Percentiles rank a stretch among this genome's conserved stretches.
Evolutionary conservation across 1,140 invertebrate genomes (phyloP).

Genomic region (Bombus pyrosoma): DNA sequence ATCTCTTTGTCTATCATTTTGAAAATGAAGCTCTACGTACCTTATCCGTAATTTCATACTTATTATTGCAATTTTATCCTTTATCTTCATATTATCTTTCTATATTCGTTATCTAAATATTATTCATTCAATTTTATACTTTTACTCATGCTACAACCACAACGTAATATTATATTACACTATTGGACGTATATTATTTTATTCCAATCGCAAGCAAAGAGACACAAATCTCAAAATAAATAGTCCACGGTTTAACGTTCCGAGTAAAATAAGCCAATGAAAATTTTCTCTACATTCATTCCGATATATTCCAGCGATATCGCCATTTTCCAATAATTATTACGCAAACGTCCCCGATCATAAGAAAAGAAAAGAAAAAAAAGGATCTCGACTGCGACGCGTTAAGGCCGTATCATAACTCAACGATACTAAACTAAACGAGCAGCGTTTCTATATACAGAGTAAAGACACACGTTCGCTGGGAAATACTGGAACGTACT

Average conservation of each 20-base stretch:
- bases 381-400: neutral
- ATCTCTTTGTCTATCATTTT: neutral
- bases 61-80: neutral
- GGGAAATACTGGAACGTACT: neutral
- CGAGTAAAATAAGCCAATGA: neutral
- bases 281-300: neutral
- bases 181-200: neutral
- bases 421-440: slow-evolving; percentile 19
- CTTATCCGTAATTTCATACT: neutral
- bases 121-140: neutral
- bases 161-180: too few species aligned
- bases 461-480: neutral
- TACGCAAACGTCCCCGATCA: neutral
- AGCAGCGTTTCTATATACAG: neutral
- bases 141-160: neutral
- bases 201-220: neutral
- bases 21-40: neutral
- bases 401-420: slow-evolving; percentile 26
- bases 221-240: neutral
- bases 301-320: neutral
- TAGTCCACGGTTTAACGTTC: neutral
- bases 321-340: neutral
- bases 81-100: neutral
- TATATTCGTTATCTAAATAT: neutral
- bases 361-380: neutral